Base-by-base conservation (phyloP, 2,113 vertebrate species). In the Brachirus orientalis region DNA sequence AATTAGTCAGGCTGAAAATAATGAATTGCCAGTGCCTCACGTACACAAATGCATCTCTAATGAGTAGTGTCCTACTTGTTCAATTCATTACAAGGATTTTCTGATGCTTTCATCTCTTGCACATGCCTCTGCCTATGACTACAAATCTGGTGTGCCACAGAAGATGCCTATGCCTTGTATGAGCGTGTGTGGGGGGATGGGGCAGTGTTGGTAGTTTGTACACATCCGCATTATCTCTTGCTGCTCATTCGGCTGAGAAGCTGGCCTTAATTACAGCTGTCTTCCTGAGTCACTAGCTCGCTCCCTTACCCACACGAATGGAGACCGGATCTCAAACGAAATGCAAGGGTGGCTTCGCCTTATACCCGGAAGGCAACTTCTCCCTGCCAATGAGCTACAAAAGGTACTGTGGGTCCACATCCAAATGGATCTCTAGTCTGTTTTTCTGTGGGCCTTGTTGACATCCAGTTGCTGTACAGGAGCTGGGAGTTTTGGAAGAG, bases 1-100 rank as follows among this genome's bases (percentile, higher is more conserved):
- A 74, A 76, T 69, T 68, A 45, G 13, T 37, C 56, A 47, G 61
- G 67, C 79, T 65, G 71, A 71, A 83, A 80, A 88, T 86, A 86
- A 82, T 75, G 58, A 75, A 74, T 53, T 55, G 65, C 55, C 57
- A 53, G 19, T 51, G 63, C 51, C 52, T 70, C 73, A 67, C 50
- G 51, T 69, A 78, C 80, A 80, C 75, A 87, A 79, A 87, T 61
- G 57, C 76, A 83, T 86, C 83, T 83, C 80, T 88, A 92, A 89
- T 86, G 84, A 88, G 72, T 66, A 76, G 78, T 85, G 88, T 83
- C 86, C 84, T 90, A 87, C 80, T 89, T 90, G 82, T 86, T 88
- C 78, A 79, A 81, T 85, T 90, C 67, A 90, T 88, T 86, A 84
- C 74, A 57, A 75, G 81, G 77, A 80, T 81, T 79, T 77, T 73